Conservation (phyloP, 2,797 vertebrate genomes). For the Amblyraja radiata region DNA sequence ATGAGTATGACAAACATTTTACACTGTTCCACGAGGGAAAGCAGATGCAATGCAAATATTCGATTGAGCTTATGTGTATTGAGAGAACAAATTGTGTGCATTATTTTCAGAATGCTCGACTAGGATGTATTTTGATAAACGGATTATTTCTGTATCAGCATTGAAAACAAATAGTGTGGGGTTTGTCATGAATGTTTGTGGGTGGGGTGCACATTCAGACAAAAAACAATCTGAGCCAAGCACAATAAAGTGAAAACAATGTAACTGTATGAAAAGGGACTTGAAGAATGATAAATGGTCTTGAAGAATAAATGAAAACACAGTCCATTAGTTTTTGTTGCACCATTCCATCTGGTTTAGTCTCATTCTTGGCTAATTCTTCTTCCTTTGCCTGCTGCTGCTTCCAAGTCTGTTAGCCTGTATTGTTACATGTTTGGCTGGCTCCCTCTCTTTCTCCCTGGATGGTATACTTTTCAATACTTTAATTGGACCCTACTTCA, state of each 20-base stretch:
- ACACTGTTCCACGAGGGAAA: background rate
- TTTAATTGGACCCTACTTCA: background rate
- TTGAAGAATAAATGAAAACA: background rate
- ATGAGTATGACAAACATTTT: background rate
- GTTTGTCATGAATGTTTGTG: background rate
- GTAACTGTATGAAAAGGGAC: background rate
- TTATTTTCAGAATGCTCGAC: background rate
- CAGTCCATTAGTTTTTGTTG: background rate
- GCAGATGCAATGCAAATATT: background rate
- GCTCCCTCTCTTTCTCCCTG: background rate
- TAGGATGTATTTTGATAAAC: background rate
- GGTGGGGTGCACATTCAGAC: background rate
- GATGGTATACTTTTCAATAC: background rate
- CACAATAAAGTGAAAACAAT: background rate
- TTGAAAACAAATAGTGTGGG: background rate
- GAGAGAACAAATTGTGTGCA: background rate
- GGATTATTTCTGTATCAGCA: background rate
- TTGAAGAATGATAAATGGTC: background rate
- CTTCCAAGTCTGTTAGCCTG: no score
- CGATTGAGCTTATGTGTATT: background rate
- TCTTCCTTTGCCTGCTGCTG: background rate
- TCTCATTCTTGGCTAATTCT: background rate
- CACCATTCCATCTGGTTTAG: background rate
- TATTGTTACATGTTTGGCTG: background rate
- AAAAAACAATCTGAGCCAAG: background rate